phyloP scores from a whole-genome alignment of 2,797 vertebrate species.

The Pangasius sanitwongsei region DNA sequence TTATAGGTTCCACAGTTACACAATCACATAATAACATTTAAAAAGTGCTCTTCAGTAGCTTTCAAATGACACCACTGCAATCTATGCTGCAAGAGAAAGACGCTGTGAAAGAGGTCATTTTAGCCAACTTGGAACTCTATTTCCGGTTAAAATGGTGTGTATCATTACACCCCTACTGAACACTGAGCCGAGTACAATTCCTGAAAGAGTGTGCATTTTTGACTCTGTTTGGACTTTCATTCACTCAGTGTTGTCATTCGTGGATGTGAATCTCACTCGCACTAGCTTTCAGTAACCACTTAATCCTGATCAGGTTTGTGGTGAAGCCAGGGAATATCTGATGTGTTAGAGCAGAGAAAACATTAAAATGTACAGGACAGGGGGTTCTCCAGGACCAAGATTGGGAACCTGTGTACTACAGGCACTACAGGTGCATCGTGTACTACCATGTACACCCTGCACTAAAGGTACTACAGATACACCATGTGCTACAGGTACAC shows the following conservation, averaged over 20 bases:
- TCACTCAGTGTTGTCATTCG: background rate
- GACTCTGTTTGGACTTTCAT: background rate
- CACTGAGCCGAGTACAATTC: background rate
- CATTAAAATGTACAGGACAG: background rate
- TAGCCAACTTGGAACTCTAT: background rate
- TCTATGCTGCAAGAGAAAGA: background rate
- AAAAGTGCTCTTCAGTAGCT: background rate
- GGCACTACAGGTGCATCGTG: background rate
- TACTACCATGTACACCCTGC: background rate
- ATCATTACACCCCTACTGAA: background rate
- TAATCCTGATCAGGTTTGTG: background rate
- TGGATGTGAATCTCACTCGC: background rate
- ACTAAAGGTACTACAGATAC: background rate
- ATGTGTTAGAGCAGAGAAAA: background rate
- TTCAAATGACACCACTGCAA: background rate
- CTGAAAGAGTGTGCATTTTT: background rate
- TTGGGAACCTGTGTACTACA: background rate
- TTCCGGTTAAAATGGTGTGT: background rate
- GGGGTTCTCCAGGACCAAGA: background rate
- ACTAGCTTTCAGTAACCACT: background rate
- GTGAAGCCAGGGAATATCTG: background rate
- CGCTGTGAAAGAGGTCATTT: background rate
- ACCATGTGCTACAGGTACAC: background rate
- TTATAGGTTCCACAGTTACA: background rate
- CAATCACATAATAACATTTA: background rate